These are phyloP conservation scores for Spodoptera picta DNA, from an alignment of 2,888 invertebrate genomes.

Conservation along the genomic window DNA sequence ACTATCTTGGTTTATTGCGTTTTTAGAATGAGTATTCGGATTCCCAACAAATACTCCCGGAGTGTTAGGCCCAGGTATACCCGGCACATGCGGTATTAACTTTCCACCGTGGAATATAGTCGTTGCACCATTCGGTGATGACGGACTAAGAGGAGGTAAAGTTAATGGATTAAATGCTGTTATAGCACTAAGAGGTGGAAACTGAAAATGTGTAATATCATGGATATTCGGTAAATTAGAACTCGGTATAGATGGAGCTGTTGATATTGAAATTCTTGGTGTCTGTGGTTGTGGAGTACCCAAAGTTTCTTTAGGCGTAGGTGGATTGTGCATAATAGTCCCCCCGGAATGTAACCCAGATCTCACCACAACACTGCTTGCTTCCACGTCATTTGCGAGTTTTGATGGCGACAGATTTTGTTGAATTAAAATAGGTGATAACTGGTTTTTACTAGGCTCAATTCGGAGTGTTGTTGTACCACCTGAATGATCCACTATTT, in stretches of 20 bases:
- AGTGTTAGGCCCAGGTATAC: slow-evolving; percentile 94
- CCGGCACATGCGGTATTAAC: slow-evolving; percentile 95
- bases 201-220: slow-evolving; percentile 88
- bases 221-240: slow-evolving; percentile 87
- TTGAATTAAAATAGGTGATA: slow-evolving; percentile 88
- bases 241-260: slow-evolving; percentile 86
- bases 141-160: slow-evolving; percentile 87
- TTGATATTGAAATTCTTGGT: slow-evolving; percentile 88
- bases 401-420: slow-evolving; percentile 84
- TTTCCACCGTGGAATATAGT: slow-evolving; percentile 91
- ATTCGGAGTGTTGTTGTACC: slow-evolving; percentile 91
- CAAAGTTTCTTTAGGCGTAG: slow-evolving; percentile 83
- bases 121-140: slow-evolving; percentile 89
- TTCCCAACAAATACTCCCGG: slow-evolving; percentile 80
- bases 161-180: slow-evolving; percentile 92
- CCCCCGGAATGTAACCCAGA: slow-evolving; percentile 95
- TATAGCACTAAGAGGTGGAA: slow-evolving; percentile 91
- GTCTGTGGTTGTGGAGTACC: slow-evolving; percentile 83
- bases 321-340: slow-evolving; percentile 91
- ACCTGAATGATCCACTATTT: slow-evolving; percentile 91
- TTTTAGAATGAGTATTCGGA: slow-evolving; percentile 65
- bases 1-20: slow-evolving; percentile 62
- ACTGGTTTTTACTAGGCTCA: slow-evolving; percentile 89
- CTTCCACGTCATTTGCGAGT: slow-evolving; percentile 82
- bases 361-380: slow-evolving; percentile 92